phyloP scores from a whole-genome alignment of 2,888 invertebrate species.

The Timema podura region DNA sequence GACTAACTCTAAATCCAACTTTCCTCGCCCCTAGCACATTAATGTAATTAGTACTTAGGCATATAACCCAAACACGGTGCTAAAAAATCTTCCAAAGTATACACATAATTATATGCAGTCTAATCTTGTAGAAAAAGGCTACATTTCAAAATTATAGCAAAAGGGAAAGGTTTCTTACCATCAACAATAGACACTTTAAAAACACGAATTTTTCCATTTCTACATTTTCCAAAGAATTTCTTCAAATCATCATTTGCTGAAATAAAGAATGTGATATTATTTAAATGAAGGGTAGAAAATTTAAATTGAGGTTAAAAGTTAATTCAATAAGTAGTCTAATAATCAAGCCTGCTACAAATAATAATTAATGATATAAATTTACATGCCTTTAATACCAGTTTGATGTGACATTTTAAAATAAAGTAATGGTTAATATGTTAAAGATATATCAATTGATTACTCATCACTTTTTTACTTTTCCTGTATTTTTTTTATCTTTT shows the following conservation, averaged over 20 bases:
- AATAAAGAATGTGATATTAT: constrained; percentile 39
- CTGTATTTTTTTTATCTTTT: too few relatives aligned
- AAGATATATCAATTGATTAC: too few relatives aligned
- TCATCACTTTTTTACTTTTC: too few relatives aligned
- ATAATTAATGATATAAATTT: constrained; percentile 30
- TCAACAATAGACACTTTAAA: constrained; percentile 83
- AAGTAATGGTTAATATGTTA: background rate
- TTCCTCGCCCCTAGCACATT: too few relatives aligned
- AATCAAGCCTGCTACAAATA: constrained; percentile 23
- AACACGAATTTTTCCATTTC: constrained; percentile 73
- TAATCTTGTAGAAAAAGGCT: too few relatives aligned
- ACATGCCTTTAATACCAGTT: constrained; percentile 80
- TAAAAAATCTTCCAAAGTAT: too few relatives aligned
- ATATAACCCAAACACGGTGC: too few relatives aligned
- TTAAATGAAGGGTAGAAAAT: constrained; percentile 3
- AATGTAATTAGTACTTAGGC: too few relatives aligned
- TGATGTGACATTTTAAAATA: constrained; percentile 76
- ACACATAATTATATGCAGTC: too few relatives aligned
- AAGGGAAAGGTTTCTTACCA: constrained; percentile 53
- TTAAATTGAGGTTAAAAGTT: constrained; percentile 14
- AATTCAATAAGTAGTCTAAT: constrained; percentile 10
- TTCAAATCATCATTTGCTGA: constrained; percentile 78
- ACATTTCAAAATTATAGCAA: too few relatives aligned
- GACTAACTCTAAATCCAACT: too few relatives aligned
- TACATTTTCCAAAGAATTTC: constrained; percentile 76